phyloP scores from a whole-genome alignment of 64 coral and sea anemone genomes.

The Exaiptasia diaphana region DNA sequence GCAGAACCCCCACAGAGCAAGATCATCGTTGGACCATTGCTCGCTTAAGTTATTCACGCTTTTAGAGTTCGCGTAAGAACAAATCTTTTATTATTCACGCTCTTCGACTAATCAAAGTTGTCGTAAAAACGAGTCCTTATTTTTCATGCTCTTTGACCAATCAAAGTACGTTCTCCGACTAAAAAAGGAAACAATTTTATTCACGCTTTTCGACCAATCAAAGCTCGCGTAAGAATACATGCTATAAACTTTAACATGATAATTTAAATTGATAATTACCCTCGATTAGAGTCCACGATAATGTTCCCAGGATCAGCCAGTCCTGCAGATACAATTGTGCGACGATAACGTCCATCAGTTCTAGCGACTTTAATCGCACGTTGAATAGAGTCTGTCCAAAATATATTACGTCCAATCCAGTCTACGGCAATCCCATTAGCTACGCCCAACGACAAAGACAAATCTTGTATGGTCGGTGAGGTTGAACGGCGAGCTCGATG shows the following conservation, averaged over 20 bases:
- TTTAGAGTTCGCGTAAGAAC: background rate
- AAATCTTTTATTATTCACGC: background rate
- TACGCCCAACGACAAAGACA: constrained; percentile 6
- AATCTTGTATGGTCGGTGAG: constrained; percentile 11
- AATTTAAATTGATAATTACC: no score
- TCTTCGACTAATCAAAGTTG: no score
- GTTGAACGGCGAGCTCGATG: background rate
- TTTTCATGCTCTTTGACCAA: no score
- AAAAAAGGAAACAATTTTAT: no score
- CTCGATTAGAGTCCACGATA: constrained; percentile 16
- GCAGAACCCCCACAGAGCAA: background rate
- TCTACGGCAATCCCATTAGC: constrained; percentile 42
- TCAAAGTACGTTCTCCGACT: no score
- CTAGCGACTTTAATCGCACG: constrained; percentile 41
- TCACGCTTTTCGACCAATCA: no score
- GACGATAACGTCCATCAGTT: constrained; percentile 49
- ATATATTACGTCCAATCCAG: constrained; percentile 61
- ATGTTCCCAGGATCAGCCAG: constrained; percentile 25
- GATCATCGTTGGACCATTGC: background rate
- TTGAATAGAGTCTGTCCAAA: constrained; percentile 40
- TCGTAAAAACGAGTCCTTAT: no score
- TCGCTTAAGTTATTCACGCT: no score
- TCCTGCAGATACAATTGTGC: constrained; percentile 16
- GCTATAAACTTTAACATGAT: no score
- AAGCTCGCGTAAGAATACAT: no score